Conservation (phyloP, 1,140 invertebrate genomes). For the Cyclargus thomasi region DNA sequence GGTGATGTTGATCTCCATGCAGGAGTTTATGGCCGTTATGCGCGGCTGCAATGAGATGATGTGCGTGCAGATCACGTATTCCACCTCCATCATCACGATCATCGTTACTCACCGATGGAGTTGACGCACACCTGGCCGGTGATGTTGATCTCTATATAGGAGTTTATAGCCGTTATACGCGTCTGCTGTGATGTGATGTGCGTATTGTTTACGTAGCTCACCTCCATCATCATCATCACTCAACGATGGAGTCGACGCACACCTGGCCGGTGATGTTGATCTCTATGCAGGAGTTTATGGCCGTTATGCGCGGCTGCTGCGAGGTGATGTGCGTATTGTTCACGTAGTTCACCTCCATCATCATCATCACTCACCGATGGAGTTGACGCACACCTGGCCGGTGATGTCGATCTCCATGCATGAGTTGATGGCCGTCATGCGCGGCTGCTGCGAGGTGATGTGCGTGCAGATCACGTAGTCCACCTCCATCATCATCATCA, state of each 20-base stretch:
- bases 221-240: not conserved
- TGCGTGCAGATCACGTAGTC: constrained; percentile 90
- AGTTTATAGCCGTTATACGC: constrained; percentile 97
- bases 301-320: constrained; percentile 92
- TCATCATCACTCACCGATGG: constrained; percentile 80
- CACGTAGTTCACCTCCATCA: constrained; percentile 76
- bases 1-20: constrained; percentile 96
- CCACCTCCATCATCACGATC: constrained; percentile 21
- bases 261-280: constrained; percentile 97
- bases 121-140: constrained; percentile 95
- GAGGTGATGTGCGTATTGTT: constrained; percentile 88
- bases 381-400: constrained; percentile 94
- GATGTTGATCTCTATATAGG: constrained; percentile 96
- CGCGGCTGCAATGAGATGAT: constrained; percentile 89
- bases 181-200: constrained; percentile 89
- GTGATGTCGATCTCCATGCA: constrained; percentile 98
- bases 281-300: constrained; percentile 97
- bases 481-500: constrained; percentile 46
- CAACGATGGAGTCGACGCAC: constrained; percentile 92
- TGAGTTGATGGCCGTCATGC: constrained; percentile 97
- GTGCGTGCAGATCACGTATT: constrained; percentile 84
- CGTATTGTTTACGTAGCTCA: constrained; percentile 82
- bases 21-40: constrained; percentile 98
- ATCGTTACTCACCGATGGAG: constrained; percentile 83
- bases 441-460: constrained; percentile 88